Conservation (phyloP, 2,888 invertebrate species). For the Ceraclea dissimilis region DNA sequence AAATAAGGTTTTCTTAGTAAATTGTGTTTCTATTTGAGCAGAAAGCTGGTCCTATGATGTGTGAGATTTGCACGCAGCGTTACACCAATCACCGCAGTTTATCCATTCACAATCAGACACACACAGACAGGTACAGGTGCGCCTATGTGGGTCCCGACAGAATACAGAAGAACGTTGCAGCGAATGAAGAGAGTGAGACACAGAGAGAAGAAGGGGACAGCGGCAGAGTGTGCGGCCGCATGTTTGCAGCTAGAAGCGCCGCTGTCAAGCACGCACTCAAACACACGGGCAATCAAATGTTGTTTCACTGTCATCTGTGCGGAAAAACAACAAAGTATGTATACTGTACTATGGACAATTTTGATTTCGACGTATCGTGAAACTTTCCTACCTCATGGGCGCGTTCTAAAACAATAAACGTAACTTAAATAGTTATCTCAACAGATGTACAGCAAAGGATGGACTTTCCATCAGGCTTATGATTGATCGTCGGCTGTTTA, state of each 20-base stretch:
- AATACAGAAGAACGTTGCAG: background rate
- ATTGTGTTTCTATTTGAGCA: background rate
- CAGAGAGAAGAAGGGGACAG: background rate
- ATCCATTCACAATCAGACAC: constrained; percentile 12
- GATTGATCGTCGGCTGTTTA: too few relatives aligned
- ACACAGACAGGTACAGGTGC: constrained; percentile 16
- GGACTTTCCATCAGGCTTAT: too few relatives aligned
- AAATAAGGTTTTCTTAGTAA: too few relatives aligned
- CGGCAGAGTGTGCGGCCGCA: background rate
- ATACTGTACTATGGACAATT: too few relatives aligned
- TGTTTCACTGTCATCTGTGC: constrained; percentile 13
- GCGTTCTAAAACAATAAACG: too few relatives aligned
- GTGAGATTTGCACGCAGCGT: constrained; percentile 11
- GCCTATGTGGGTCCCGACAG: background rate
- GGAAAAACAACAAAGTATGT: constrained; percentile 14
- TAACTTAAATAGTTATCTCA: too few relatives aligned
- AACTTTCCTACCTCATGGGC: too few relatives aligned
- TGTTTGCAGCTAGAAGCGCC: constrained; percentile 10
- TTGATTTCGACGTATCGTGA: too few relatives aligned
- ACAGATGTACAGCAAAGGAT: too few relatives aligned
- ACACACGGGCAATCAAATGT: constrained; percentile 8
- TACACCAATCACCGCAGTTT: constrained; percentile 6
- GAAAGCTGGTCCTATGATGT: constrained; percentile 7
- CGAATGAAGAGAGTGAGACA: too few relatives aligned
- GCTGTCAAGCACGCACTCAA: constrained; percentile 11